Evolutionary conservation across 2,888 invertebrate species (phyloP).

Genomic region (Rhaphigaster nebulosa): DNA sequence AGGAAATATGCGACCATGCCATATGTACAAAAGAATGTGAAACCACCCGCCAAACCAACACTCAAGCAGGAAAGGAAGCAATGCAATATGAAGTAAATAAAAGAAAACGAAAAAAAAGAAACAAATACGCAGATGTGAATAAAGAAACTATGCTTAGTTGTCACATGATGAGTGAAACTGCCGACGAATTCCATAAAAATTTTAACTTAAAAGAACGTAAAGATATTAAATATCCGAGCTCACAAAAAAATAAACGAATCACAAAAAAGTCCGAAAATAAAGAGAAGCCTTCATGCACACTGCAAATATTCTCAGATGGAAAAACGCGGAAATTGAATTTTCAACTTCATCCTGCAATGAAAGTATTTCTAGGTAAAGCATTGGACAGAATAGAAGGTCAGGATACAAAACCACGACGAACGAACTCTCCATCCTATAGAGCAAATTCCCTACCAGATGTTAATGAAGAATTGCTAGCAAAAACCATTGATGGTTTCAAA

Average conservation of each 20-base stretch:
- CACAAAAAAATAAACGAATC: background rate
- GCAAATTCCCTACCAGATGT: rapidly evolving
- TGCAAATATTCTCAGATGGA: slow-evolving; percentile 9
- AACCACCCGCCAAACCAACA: background rate
- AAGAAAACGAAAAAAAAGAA: background rate
- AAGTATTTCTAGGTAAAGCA: slow-evolving; percentile 25
- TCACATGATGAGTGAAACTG: background rate
- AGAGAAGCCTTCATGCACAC: slow-evolving; percentile 29
- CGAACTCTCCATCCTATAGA: background rate
- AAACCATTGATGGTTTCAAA: background rate
- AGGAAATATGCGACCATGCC: slow-evolving; percentile 12
- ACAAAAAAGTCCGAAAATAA: background rate
- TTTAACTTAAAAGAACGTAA: background rate
- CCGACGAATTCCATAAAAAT: background rate
- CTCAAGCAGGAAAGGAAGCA: background rate
- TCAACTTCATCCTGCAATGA: slow-evolving; percentile 33
- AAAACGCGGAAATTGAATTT: slow-evolving; percentile 20
- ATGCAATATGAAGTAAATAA: background rate
- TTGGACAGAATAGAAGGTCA: slow-evolving; percentile 33
- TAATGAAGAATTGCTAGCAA: background rate
- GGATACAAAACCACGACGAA: background rate
- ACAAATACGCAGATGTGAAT: background rate
- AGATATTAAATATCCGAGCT: no score
- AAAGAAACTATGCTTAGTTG: background rate
- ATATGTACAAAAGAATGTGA: slow-evolving; percentile 39